Evolutionary conservation across 2,113 vertebrate species (phyloP).

Genomic region (Ovibos moschatus): DNA sequence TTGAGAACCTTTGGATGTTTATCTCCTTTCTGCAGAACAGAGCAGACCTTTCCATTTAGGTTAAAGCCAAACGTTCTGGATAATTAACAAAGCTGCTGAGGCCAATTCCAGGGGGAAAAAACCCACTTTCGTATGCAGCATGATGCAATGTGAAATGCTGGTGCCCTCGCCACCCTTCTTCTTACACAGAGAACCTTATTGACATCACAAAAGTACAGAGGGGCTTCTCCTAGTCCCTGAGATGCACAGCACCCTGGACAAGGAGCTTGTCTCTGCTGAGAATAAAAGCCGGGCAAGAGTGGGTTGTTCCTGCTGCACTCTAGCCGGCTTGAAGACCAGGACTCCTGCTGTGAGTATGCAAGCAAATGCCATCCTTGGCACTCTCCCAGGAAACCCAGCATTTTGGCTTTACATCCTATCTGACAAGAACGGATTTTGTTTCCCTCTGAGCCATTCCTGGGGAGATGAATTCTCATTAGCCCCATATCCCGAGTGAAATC

Average conservation of each 20-base stretch:
- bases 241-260: neutral
- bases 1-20: neutral
- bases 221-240: neutral
- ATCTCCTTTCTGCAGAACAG: neutral
- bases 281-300: neutral
- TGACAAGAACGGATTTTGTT: neutral
- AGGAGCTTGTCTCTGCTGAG: neutral
- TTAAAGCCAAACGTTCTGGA: neutral
- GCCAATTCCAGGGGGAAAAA: slow-evolving; percentile 28
- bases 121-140: neutral
- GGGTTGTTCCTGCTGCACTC: neutral
- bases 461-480: neutral
- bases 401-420: slow-evolving; percentile 19
- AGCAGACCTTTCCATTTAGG: slow-evolving; percentile 34
- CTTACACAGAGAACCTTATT: neutral
- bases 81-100: neutral
- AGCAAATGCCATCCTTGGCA: neutral
- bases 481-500: neutral
- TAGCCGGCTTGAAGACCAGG: neutral
- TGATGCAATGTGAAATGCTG: neutral
- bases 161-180: neutral
- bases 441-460: neutral
- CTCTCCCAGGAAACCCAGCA: neutral
- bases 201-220: neutral
- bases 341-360: neutral